Base-by-base conservation (phyloP, 53 echinoderm and acorn worm genomes). In the Crossaster papposus region DNA sequence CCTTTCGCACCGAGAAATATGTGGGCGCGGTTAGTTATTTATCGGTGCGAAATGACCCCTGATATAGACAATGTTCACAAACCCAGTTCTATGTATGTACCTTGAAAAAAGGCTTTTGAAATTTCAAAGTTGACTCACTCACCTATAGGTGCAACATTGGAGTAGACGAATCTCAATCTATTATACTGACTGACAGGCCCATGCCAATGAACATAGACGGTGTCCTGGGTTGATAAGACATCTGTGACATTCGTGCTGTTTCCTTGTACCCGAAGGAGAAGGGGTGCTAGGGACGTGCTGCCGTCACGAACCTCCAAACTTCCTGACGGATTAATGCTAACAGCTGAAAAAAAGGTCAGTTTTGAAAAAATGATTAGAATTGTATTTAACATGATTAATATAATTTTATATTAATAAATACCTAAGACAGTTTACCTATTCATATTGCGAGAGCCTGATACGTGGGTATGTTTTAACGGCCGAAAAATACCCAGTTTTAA, bases 241-340 rank as follows among this genome's bases (percentile, higher is more conserved):
- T 91, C 87, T 44, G 80, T 53, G 36, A 23, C 34, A 24, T 65
- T 38, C 12, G 79, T 71, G 38, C 70, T 51, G 51, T 70, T 85
- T 7, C 51, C 35, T 22, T 53, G 87, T 20, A 85, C 72, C 53
- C 84, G 51, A 36, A 80, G 89, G 13, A 93, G 70, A 5, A 91
- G 79, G 23, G 93, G 83, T 30, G 93, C 79, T 32, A 65, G n/a
- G 5, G 95, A 95, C 22, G 95, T 95, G 38, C 78, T 62, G 54
- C 95, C 95, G 65, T 95, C 93, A 14, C 93, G 81, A 14, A 95
- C 58, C 90, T 91, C 90, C n/a, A 95, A 65, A 2, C 50, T 92
- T 20, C 87, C 87, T 9, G 36, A 34, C 54, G 77, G 62, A 23
- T 54, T 54, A 72, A 87, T 87, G 58, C 64, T 33, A 4, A 87